Conservation (phyloP, 1,140 invertebrate species). For the Centruroides vittatus region DNA sequence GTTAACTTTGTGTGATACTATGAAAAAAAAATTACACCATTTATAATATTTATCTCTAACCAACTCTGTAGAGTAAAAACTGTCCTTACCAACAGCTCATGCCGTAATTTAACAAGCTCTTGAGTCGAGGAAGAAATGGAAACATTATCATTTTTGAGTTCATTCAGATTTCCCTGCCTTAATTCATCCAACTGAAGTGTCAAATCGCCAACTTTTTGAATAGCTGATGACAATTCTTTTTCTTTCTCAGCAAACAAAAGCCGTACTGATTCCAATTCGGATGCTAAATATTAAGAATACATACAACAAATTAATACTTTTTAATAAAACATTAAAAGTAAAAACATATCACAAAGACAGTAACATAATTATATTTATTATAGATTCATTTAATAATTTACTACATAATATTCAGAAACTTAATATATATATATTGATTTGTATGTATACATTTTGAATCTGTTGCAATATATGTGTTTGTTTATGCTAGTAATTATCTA, state of each 20-base stretch:
- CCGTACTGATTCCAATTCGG: slow-evolving; percentile 83
- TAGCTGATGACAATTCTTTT: slow-evolving; percentile 84
- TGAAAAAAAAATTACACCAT: background rate
- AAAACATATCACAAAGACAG: too few relatives aligned
- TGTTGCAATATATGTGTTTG: too few relatives aligned
- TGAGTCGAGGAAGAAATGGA: slow-evolving; percentile 53
- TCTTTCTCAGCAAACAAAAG: slow-evolving; percentile 95
- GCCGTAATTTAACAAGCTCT: slow-evolving; percentile 72
- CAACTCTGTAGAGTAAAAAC: background rate
- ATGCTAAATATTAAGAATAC: too few relatives aligned
- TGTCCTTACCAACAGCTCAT: slow-evolving; percentile 68
- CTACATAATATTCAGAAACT: too few relatives aligned
- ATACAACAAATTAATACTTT: too few relatives aligned
- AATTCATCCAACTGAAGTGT: slow-evolving; percentile 85
- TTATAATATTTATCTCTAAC: background rate
- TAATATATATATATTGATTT: too few relatives aligned
- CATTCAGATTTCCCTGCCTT: slow-evolving; percentile 28
- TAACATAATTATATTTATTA: too few relatives aligned
- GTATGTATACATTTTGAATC: too few relatives aligned
- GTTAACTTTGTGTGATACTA: slow-evolving; percentile 92
- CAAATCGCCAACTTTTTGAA: slow-evolving; percentile 87
- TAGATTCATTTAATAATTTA: too few relatives aligned
- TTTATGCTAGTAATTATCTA: too few relatives aligned
- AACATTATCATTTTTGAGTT: slow-evolving; percentile 40
- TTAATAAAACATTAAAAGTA: too few relatives aligned